These are phyloP conservation scores for Atta colombica DNA, from an alignment of 1,140 invertebrate species.

Conservation along the genomic window DNA sequence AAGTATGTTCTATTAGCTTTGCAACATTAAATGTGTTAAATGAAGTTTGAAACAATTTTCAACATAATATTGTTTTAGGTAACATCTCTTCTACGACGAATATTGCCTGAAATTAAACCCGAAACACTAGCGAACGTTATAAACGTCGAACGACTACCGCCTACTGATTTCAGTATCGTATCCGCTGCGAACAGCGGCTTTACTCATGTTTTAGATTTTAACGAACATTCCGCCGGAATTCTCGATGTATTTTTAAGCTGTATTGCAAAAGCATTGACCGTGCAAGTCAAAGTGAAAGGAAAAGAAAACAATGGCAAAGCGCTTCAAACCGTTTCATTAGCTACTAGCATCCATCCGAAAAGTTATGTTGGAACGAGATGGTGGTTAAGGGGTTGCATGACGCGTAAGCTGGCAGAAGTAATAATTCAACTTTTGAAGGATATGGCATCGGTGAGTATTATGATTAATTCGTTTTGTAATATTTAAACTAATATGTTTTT, in stretches of 20 bases:
- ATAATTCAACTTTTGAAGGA: conserved; percentile 96
- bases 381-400: conserved; percentile 95
- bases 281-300: conserved; percentile 95
- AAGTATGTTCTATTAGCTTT: conserved; percentile 86
- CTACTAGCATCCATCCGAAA: conserved; percentile 88
- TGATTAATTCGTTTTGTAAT: conserved; percentile 34
- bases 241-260: conserved; percentile 95
- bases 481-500: not conserved
- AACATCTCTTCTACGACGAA: conserved; percentile 92
- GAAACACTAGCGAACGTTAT: conserved; percentile 89
- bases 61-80: conserved; percentile 81
- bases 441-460: conserved; percentile 93
- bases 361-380: conserved; percentile 89
- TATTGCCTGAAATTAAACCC: conserved; percentile 94
- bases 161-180: conserved; percentile 92
- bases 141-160: conserved; percentile 90
- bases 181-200: conserved; percentile 85
- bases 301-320: conserved; percentile 90
- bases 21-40: not conserved
- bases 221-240: conserved; percentile 90
- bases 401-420: conserved; percentile 94
- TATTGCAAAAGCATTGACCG: conserved; percentile 94
- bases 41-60: not conserved
- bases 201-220: conserved; percentile 87
- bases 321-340: conserved; percentile 88